Percentiles rank a stretch among this genome's conserved stretches.
Conservation (phyloP, 2,113 vertebrate genomes). For the Prietella phreatophila region DNA sequence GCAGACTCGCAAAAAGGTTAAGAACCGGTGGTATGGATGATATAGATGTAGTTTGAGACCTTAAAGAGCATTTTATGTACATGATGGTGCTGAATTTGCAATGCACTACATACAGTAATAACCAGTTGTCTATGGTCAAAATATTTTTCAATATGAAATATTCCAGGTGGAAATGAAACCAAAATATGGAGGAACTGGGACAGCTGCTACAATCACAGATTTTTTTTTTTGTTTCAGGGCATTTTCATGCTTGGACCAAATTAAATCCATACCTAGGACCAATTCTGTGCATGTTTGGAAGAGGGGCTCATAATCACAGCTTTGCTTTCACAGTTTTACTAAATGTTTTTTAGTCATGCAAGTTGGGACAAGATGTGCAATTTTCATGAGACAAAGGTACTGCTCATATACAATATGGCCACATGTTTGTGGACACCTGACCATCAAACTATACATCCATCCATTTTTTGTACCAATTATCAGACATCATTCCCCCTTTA, state of each 20-base stretch:
- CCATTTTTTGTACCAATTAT: background rate
- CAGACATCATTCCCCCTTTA: background rate
- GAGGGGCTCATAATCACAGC: background rate
- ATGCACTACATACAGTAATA: background rate
- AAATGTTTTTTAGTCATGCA: background rate
- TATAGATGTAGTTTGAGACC: background rate
- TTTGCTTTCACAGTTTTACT: background rate
- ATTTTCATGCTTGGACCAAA: background rate
- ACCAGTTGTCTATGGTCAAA: background rate
- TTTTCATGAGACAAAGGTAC: background rate
- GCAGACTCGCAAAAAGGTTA: too few species aligned
- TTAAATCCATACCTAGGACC: background rate
- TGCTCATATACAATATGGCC: background rate
- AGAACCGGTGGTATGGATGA: background rate
- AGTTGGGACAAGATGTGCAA: too few species aligned
- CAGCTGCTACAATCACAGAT: background rate
- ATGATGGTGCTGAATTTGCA: background rate
- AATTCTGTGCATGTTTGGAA: background rate
- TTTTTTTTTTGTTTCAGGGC: background rate
- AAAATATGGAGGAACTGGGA: background rate
- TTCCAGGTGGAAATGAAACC: background rate
- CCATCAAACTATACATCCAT: background rate
- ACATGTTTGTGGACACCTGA: background rate
- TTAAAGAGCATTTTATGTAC: background rate
- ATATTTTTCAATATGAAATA: background rate